A percentile compares a stretch with the other conserved stretches of the same genome.
phyloP scores from a whole-genome alignment of 2,888 invertebrate genomes.

The Microchrysa polita region DNA sequence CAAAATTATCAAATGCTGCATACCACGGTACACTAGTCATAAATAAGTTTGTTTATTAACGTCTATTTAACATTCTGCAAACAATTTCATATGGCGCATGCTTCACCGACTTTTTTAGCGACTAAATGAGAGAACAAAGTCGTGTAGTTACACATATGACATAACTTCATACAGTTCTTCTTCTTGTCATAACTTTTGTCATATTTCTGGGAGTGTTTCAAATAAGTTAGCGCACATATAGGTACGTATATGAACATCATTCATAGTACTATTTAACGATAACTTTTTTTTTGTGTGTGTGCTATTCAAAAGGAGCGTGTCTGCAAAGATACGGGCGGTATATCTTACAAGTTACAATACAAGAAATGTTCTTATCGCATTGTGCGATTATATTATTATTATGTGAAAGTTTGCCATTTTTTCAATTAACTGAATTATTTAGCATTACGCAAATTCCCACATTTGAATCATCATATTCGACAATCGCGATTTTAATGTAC shows the following conservation, averaged over 20 bases:
- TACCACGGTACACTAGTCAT: neutral
- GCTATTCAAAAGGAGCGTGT: neutral
- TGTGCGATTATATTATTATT: too few relatives aligned
- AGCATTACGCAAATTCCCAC: constrained; percentile 2
- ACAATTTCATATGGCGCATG: neutral
- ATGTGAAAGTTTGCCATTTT: neutral
- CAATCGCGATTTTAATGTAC: neutral
- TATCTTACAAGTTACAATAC: neutral
- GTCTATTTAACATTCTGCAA: neutral
- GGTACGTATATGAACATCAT: neutral
- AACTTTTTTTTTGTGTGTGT: too few relatives aligned
- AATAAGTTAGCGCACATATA: too few relatives aligned
- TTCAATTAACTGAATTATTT: constrained; percentile 4
- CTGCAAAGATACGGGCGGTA: neutral
- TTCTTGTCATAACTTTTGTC: neutral
- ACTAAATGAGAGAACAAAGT: neutral
- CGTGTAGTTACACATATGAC: neutral
- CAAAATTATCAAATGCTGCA: neutral
- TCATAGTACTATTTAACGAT: constrained; percentile 7
- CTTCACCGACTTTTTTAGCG: neutral
- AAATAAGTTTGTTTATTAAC: neutral
- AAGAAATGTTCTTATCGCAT: neutral
- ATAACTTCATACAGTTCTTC: too few relatives aligned
- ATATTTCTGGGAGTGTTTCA: constrained; percentile 1
- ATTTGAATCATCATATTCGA: constrained; percentile 1